These are phyloP conservation scores for Pterocles burchelli DNA, from an alignment of 2,113 vertebrate species.

Conservation along the genomic window DNA sequence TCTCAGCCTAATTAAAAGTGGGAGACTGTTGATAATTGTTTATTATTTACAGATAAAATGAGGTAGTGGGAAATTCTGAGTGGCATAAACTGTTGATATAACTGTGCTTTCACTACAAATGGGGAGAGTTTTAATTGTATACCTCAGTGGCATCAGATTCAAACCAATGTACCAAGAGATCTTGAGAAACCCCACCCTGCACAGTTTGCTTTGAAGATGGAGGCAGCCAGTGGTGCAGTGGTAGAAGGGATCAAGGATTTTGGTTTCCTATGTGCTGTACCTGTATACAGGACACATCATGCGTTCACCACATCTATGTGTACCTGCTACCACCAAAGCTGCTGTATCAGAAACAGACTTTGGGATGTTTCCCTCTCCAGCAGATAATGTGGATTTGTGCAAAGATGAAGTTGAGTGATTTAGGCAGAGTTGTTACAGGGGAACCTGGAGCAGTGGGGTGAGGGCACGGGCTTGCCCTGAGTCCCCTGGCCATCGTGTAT, in stretches of 20 bases:
- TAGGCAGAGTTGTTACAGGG: too few species aligned
- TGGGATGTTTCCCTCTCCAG: background rate
- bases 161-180: background rate
- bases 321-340: background rate
- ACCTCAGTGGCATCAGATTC: background rate
- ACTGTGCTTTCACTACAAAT: background rate
- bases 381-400: fast-evolving
- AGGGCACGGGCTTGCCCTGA: too few species aligned
- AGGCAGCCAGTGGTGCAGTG: background rate
- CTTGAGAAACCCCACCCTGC: background rate
- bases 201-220: background rate
- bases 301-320: fast-evolving
- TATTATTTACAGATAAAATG: background rate
- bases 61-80: background rate
- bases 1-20: background rate
- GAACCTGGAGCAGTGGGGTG: background rate
- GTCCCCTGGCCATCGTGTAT: too few species aligned
- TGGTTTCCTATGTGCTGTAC: fast-evolving
- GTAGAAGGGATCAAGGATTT: background rate
- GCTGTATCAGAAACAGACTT: background rate
- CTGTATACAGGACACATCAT: fast-evolving
- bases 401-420: background rate
- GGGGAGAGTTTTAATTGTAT: background rate
- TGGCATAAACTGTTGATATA: background rate
- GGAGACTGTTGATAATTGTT: background rate